Conservation (phyloP, 92 coral and sea anemone species). For the Epizoanthus stellaris region DNA sequence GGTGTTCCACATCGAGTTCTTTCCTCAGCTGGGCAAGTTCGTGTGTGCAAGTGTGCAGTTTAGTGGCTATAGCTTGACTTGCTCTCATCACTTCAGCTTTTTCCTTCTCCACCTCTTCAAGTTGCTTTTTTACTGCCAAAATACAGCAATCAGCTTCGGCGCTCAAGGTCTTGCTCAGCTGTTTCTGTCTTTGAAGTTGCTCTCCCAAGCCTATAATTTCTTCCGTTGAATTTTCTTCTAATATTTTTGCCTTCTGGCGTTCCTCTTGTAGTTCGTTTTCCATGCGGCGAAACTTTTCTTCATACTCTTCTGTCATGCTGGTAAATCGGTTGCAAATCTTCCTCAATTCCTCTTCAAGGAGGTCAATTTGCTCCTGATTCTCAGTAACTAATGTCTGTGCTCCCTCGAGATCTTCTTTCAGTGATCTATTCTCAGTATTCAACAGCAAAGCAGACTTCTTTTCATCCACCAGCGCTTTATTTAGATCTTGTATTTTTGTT, state of each 20-base stretch:
- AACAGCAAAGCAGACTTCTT: neutral
- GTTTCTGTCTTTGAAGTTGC: conserved; percentile 70
- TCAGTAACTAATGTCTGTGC: conserved; percentile 59
- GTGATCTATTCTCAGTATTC: conserved; percentile 42
- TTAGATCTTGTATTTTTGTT: conserved; percentile 10
- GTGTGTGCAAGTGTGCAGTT: conserved; percentile 59
- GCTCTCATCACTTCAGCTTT: conserved; percentile 55
- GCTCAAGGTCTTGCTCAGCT: conserved; percentile 72
- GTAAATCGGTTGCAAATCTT: conserved; percentile 22
- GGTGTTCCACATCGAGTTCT: conserved; percentile 58
- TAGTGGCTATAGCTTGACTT: conserved; percentile 55
- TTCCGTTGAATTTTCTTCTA: conserved; percentile 68
- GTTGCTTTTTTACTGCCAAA: conserved; percentile 59
- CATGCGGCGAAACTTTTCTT: conserved; percentile 70
- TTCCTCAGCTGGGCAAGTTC: conserved; percentile 66
- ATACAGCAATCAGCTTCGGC: conserved; percentile 87
- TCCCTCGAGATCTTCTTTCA: conserved; percentile 56
- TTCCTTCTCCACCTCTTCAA: conserved; percentile 64
- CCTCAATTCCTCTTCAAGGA: conserved; percentile 56
- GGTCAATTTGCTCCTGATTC: conserved; percentile 44
- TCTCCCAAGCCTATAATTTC: conserved; percentile 78
- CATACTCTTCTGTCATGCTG: conserved; percentile 51
- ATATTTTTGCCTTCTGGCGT: conserved; percentile 40
- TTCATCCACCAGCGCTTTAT: conserved; percentile 10
- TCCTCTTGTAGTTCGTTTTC: conserved; percentile 66